These are phyloP conservation scores for Akabosia matsudoensis DNA, from an alignment of 1,140 invertebrate species.

Conservation along the genomic window DNA sequence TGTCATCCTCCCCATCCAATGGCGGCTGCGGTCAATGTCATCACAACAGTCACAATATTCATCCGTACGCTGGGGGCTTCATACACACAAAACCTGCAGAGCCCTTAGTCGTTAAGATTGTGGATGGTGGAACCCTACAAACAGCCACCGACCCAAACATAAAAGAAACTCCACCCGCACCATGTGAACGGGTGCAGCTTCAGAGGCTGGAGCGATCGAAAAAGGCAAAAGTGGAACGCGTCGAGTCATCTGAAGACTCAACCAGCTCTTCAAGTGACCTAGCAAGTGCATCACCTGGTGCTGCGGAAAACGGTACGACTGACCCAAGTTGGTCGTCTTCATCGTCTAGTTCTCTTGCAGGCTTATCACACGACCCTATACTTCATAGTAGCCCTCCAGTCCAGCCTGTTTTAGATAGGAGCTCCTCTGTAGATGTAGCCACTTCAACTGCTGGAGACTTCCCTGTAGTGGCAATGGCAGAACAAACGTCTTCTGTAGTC, in stretches of 20 bases:
- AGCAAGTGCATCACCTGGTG: slow-evolving; percentile 39
- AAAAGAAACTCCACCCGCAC: neutral
- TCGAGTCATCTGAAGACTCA: slow-evolving; percentile 41
- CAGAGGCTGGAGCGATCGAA: slow-evolving; percentile 35
- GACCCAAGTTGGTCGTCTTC: slow-evolving; percentile 45
- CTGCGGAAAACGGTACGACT: slow-evolving; percentile 43
- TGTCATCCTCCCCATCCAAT: neutral
- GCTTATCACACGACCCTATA: slow-evolving; percentile 34
- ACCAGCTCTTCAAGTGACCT: slow-evolving; percentile 42
- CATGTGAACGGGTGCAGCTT: slow-evolving; percentile 32
- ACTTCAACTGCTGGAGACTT: neutral
- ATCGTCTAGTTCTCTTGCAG: slow-evolving; percentile 33
- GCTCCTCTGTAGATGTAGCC: neutral
- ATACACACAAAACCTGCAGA: neutral
- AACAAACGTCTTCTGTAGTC: neutral
- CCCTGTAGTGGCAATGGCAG: too few relatives aligned
- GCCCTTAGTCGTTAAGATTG: slow-evolving; percentile 38
- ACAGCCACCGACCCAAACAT: neutral
- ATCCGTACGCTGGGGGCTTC: too few relatives aligned
- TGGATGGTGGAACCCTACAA: slow-evolving; percentile 30
- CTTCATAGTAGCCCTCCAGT: neutral
- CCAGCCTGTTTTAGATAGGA: neutral
- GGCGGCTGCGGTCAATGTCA: too few relatives aligned
- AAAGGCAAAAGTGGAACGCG: slow-evolving; percentile 33
- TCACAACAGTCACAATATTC: slow-evolving; percentile 6